A percentile compares a stretch with the other conserved stretches of the same genome.
Evolutionary conservation across 2,113 vertebrate genomes (phyloP).

Genomic region (Gavialis gangeticus): DNA sequence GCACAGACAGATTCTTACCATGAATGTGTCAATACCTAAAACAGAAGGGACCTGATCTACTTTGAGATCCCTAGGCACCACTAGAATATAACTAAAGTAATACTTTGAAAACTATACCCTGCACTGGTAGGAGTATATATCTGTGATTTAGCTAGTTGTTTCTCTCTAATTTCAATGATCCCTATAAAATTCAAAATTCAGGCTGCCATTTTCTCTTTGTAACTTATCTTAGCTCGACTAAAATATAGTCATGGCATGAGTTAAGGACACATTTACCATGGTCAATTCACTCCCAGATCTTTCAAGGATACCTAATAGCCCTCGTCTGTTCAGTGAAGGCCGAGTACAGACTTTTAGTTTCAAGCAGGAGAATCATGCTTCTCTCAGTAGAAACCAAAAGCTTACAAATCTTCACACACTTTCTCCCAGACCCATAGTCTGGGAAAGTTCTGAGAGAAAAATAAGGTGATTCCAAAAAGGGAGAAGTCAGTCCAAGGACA

Average conservation of each 20-base stretch:
- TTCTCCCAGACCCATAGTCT: too few relatives aligned
- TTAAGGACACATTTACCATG: not conserved
- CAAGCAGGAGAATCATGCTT: too few relatives aligned
- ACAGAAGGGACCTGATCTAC: too few relatives aligned
- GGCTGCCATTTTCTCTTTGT: not conserved
- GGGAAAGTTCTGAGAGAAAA: too few relatives aligned
- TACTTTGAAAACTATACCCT: not conserved
- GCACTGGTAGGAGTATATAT: not conserved
- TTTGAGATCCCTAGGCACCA: not conserved
- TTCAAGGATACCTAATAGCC: not conserved
- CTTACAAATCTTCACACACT: too few relatives aligned
- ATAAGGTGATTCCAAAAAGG: too few relatives aligned
- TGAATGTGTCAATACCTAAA: not conserved
- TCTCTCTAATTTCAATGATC: not conserved
- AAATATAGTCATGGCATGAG: not conserved
- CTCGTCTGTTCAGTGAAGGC: not conserved
- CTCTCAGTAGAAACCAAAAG: too few relatives aligned
- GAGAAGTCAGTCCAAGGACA: too few relatives aligned
- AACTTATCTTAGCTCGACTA: not conserved
- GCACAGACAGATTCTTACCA: not conserved
- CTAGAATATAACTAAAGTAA: not conserved
- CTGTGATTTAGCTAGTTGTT: not conserved
- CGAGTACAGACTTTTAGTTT: too few relatives aligned
- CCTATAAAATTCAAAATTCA: not conserved
- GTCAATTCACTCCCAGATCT: not conserved